A percentile compares a stretch with the other conserved stretches of the same genome.
Evolutionary conservation across 2,113 vertebrate genomes (phyloP).

Genomic region (Corythaeola cristata): DNA sequence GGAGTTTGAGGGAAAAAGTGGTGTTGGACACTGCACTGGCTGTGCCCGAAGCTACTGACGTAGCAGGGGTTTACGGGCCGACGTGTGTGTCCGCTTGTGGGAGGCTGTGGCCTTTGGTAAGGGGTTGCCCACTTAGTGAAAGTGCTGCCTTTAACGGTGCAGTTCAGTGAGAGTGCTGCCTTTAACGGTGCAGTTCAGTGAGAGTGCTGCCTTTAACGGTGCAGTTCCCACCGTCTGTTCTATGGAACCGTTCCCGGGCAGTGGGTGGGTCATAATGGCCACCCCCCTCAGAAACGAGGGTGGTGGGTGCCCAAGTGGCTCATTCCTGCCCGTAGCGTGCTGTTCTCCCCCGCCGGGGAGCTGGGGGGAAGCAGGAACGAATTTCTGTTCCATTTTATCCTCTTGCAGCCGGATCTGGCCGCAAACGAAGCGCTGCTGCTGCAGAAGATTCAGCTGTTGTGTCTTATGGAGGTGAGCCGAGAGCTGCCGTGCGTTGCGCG

Average conservation of each 20-base stretch:
- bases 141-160: neutral
- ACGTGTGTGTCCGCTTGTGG: neutral
- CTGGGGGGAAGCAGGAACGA: rapidly evolving
- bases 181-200: neutral
- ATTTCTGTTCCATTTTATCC: neutral
- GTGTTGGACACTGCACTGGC: neutral
- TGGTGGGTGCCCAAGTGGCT: neutral
- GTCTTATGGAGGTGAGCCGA: slow-evolving; percentile 95
- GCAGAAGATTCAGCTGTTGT: slow-evolving; percentile 95
- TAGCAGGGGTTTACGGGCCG: neutral
- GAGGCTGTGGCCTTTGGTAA: neutral
- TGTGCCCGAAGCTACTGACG: rapidly evolving
- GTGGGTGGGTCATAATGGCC: neutral
- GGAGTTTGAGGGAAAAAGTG: neutral
- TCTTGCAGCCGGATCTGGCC: slow-evolving; percentile 88
- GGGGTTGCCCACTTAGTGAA: neutral
- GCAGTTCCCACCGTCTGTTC: neutral
- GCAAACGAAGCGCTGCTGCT: slow-evolving; percentile 91
- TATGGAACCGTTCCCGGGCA: neutral
- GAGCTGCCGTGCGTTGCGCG: rapidly evolving
- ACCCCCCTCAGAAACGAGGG: neutral
- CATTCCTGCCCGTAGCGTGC: neutral
- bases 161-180: too few species aligned
- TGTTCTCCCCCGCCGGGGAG: neutral
- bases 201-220: neutral